Conservation (phyloP, 2,797 vertebrate genomes). For the Lutra lutra region DNA sequence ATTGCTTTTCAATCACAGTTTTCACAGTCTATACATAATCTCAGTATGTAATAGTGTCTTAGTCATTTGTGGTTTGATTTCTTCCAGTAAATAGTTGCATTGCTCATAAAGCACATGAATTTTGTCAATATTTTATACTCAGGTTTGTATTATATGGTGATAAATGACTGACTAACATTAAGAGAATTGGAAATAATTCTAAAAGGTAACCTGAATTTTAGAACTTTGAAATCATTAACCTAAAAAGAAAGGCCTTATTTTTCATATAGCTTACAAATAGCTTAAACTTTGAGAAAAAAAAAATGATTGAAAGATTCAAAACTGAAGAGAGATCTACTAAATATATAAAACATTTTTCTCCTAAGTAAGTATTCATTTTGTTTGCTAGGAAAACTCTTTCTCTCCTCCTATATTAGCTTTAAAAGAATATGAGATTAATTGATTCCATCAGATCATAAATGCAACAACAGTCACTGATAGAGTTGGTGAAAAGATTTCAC, state of each 20-base stretch:
- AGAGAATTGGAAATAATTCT: slow-evolving; percentile 25
- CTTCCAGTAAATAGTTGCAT: slow-evolving; percentile 66
- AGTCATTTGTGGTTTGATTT: slow-evolving; percentile 65
- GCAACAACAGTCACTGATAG: background rate
- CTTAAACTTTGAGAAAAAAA: background rate
- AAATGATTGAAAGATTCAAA: background rate
- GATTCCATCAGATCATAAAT: background rate
- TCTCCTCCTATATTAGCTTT: background rate
- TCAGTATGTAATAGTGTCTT: slow-evolving; percentile 12
- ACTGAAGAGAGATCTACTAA: background rate
- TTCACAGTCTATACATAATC: slow-evolving; percentile 45
- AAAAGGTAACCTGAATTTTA: background rate
- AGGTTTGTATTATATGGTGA: slow-evolving; percentile 21
- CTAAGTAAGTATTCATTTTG: background rate
- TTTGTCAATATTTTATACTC: slow-evolving; percentile 65
- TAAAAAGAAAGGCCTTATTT: background rate
- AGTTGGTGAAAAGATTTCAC: background rate
- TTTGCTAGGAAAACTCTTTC: background rate
- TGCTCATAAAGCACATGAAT: slow-evolving; percentile 65
- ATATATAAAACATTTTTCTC: background rate
- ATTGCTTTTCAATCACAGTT: slow-evolving; percentile 63
- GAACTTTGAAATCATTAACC: background rate
- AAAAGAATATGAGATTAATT: background rate
- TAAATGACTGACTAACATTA: slow-evolving; percentile 29
- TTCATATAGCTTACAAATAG: background rate